phyloP scores from a whole-genome alignment of 2,113 vertebrate genomes.

The Suncus etruscus region DNA sequence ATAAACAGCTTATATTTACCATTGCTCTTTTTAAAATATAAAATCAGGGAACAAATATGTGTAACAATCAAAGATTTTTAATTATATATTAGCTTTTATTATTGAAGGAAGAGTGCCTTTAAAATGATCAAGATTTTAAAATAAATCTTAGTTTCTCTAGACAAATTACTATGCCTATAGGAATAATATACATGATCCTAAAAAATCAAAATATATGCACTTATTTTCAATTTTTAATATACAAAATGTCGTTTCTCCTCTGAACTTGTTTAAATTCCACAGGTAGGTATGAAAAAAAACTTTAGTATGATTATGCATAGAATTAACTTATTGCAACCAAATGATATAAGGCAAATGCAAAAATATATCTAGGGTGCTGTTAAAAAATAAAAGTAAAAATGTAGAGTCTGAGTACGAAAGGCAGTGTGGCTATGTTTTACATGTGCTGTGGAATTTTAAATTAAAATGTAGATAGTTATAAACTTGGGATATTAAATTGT shows the following conservation, averaged over 20 bases:
- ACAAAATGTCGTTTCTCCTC: background rate
- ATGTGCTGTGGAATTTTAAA: background rate
- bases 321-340: background rate
- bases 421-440: background rate
- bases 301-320: background rate
- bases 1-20: background rate
- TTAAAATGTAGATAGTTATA: background rate
- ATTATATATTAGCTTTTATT: background rate
- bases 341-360: background rate
- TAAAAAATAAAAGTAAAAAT: background rate
- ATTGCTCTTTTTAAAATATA: background rate
- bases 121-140: slow-evolving; percentile 11
- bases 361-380: background rate
- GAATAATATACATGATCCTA: background rate
- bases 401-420: background rate
- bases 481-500: background rate
- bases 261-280: slow-evolving; percentile 22
- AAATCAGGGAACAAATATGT: background rate
- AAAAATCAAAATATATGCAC: background rate
- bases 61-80: background rate
- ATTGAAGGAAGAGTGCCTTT: background rate
- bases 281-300: background rate
- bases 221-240: background rate
- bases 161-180: background rate
- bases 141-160: slow-evolving; percentile 10